Conservation (phyloP, 2,888 invertebrate genomes). For the Parochlus steinenii region DNA sequence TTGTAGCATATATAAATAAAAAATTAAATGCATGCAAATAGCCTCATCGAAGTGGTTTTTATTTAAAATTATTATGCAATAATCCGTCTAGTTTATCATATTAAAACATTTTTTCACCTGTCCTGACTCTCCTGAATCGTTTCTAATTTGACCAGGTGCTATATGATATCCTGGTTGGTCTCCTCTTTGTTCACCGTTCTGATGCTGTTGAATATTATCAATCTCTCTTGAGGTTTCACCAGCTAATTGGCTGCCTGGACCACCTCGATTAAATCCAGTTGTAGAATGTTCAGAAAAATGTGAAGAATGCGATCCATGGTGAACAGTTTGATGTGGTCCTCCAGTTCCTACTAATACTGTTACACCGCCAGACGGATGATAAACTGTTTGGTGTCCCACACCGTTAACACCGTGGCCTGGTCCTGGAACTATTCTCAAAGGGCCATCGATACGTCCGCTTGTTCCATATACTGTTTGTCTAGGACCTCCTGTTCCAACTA, state of each 20-base stretch:
- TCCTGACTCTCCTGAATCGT: no score
- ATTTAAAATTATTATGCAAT: no score
- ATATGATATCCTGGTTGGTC: slow-evolving; percentile 7
- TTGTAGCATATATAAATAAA: no score
- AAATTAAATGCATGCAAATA: no score
- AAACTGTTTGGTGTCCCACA: slow-evolving; percentile 15
- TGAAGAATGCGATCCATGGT: slow-evolving; percentile 6
- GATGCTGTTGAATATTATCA: no score
- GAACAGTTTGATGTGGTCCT: slow-evolving; percentile 16
- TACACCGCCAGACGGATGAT: slow-evolving; percentile 14
- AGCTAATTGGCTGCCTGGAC: not conserved
- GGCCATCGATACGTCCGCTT: slow-evolving; percentile 13
- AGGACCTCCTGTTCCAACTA: slow-evolving; percentile 17
- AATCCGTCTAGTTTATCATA: no score
- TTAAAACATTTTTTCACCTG: no score
- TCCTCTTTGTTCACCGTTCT: slow-evolving; percentile 4
- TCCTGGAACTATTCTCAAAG: slow-evolving; percentile 14
- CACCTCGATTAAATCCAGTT: not conserved
- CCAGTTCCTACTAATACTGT: slow-evolving; percentile 17
- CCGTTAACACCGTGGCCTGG: slow-evolving; percentile 10
- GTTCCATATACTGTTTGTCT: slow-evolving; percentile 16
- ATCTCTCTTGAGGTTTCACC: not conserved
- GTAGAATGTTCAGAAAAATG: not conserved
- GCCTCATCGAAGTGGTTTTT: no score
- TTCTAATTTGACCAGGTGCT: slow-evolving; percentile 5